Evolutionary conservation across 1,140 invertebrate species (phyloP).

Genomic region (Philotrypesis tridentata): DNA sequence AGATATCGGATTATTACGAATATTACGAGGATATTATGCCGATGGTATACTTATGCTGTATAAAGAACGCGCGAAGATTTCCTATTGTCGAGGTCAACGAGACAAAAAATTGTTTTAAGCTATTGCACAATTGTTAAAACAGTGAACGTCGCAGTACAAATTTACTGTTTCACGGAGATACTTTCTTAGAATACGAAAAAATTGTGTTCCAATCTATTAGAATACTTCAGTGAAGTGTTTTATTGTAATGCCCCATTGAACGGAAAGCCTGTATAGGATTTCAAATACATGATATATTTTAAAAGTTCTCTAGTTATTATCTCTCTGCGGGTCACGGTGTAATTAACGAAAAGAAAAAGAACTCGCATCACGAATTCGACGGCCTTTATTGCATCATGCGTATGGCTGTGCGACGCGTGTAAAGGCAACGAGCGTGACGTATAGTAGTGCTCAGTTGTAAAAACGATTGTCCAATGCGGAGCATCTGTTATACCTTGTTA

Average conservation of each 20-base stretch:
- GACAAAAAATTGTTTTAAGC: constrained; percentile 31
- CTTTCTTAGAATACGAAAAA: constrained; percentile 6
- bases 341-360: neutral
- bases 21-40: neutral
- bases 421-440: neutral
- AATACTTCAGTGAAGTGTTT: constrained; percentile 28
- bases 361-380: constrained; percentile 1
- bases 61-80: constrained; percentile 1
- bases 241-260: constrained; percentile 30
- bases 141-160: constrained; percentile 19
- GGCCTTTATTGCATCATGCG: constrained; percentile 21
- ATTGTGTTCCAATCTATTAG: constrained; percentile 22
- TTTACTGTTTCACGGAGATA: constrained; percentile 19
- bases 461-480: constrained; percentile 22
- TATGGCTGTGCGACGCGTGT: neutral
- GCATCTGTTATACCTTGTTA: constrained; percentile 14
- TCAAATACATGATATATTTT: constrained; percentile 38
- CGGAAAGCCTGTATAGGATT: constrained; percentile 20
- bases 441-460: neutral
- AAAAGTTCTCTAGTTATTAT: constrained; percentile 16
- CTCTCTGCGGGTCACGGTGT: neutral
- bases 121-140: constrained; percentile 38
- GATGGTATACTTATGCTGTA: neutral
- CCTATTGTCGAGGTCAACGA: constrained; percentile 9
- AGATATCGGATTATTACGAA: neutral